phyloP scores from a whole-genome alignment of 2,888 invertebrate species.

The Protophormia terraenovae region DNA sequence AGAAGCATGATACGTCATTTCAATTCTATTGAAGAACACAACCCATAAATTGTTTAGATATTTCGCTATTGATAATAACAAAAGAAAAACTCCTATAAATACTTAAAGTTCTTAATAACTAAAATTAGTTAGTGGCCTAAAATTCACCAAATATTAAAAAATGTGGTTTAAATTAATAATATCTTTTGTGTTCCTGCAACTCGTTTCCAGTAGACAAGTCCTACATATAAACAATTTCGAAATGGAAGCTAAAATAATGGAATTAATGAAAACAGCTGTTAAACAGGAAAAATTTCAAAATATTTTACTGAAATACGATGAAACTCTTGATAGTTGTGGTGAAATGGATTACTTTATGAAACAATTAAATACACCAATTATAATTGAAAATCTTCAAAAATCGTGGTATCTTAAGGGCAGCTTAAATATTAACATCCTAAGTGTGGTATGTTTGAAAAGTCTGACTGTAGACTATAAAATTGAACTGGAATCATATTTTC shows the following conservation, averaged over 20 bases:
- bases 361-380: background rate
- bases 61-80: background rate
- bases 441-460: background rate
- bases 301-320: background rate
- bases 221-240: background rate
- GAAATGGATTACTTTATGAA: constrained; percentile 7
- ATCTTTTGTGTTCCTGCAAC: background rate
- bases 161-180: background rate
- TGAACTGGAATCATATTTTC: background rate
- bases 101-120: background rate
- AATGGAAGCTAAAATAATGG: background rate
- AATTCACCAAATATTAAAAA: background rate
- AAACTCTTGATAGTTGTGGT: background rate
- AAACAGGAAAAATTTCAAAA: background rate
- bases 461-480: background rate
- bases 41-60: background rate
- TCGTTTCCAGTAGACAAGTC: background rate
- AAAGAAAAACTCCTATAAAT: background rate
- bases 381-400: background rate
- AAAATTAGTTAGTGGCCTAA: background rate
- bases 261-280: background rate
- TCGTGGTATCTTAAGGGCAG: background rate
- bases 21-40: background rate
- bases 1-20: no score
- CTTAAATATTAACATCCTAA: background rate